Conservation (phyloP, 2,113 vertebrate genomes). For the Irena cyanogastra region DNA sequence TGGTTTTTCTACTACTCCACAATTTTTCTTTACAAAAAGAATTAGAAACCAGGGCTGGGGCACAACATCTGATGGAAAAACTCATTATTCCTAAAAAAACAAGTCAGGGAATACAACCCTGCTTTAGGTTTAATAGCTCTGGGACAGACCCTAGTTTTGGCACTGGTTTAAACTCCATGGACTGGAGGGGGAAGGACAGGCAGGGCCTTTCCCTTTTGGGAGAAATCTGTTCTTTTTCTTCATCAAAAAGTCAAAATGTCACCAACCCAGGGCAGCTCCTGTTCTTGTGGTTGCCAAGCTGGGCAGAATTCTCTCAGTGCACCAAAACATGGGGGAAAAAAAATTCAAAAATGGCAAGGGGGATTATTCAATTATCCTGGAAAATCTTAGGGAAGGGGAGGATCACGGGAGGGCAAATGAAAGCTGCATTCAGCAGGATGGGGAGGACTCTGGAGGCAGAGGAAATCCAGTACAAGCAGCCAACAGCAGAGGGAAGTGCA, state of each 20-base stretch:
- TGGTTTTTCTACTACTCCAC: neutral
- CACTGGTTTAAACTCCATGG: neutral
- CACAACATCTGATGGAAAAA: neutral
- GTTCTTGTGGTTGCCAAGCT: neutral
- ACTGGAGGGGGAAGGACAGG: neutral
- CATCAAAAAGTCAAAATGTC: neutral
- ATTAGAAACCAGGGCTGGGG: neutral
- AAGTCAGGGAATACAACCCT: neutral
- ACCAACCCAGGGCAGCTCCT: neutral
- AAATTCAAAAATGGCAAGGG: accelerated
- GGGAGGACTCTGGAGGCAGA: neutral
- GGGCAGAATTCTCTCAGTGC: neutral
- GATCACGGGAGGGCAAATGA: neutral
- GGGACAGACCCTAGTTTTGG: neutral
- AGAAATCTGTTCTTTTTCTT: neutral
- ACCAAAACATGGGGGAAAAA: accelerated
- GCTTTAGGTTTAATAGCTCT: neutral
- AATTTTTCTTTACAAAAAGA: neutral
- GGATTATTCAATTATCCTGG: neutral
- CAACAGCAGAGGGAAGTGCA: constrained; percentile 66
- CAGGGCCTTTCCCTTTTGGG: neutral
- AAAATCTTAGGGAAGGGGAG: neutral
- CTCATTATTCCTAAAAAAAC: neutral
- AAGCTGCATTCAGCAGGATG: neutral
- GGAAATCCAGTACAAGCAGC: neutral